Base-by-base conservation (phyloP, 2,797 vertebrate genomes). In the Buphagus erythrorhynchus region DNA sequence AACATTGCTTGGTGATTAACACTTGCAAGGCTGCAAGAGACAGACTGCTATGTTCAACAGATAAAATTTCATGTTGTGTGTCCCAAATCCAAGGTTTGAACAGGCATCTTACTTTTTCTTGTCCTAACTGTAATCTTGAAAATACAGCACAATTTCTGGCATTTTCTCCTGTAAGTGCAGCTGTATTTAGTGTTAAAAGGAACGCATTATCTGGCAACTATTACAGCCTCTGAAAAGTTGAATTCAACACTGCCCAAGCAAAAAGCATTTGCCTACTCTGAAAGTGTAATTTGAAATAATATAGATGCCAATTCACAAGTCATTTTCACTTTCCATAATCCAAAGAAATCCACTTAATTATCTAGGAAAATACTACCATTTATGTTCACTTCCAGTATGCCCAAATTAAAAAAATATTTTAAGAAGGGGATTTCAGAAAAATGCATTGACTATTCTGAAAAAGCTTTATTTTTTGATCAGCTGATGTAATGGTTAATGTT, bases 41-140 rank as follows among this genome's bases (percentile, higher is more conserved):
- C 16, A 59, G 29, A 18, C 26, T 85, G n/a, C 0, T 3, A 21
- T 4, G 16, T 35, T 66, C 33, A 76, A 49, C 8, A 49, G 73
- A 38, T 31, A 57, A 35, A 36, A 71, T 43, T 0, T 17, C 11
- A 51, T 11, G 38, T 0, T 48, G n/a, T 13, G 26, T 0, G 8
- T 19, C 58, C 17, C 10, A 65, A 67, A 55, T 29, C 14, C 62
- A 86, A 51, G 9, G 62, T 29, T 31, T 52, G 16, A 83, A 36
- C 13, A 5, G 13, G 24, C 6, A 16, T 15, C 7, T 84, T 61
- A 38, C 24, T 61, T 91, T 43, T 2, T 1, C 54, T 72, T 55
- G 13, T 31, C n/a, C 35, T 36, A 57, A 52, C 1, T 3, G 2
- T 22, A 45, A 62, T 62, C 46, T 58, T 75, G 28, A 72, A 94